These are phyloP conservation scores for Martes martes DNA, from an alignment of 2,113 vertebrate genomes.

Conservation along the genomic window DNA sequence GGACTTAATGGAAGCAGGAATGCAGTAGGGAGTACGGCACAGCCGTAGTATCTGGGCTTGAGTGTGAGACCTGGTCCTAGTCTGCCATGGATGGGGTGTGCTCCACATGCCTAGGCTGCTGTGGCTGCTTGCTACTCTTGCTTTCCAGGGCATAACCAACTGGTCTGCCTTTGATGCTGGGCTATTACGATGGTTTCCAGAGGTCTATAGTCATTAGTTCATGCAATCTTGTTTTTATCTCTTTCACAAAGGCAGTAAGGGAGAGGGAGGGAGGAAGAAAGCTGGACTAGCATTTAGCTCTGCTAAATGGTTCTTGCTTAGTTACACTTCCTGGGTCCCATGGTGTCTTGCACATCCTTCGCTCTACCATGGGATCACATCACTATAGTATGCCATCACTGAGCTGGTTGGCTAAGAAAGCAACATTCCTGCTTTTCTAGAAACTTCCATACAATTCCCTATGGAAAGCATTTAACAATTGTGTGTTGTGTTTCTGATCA, in stretches of 20 bases:
- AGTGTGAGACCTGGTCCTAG: neutral
- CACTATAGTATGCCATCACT: accelerated
- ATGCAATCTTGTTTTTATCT: neutral
- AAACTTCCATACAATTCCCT: neutral
- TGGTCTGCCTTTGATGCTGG: too few species aligned
- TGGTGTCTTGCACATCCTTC: neutral
- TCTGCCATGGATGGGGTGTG: too few species aligned
- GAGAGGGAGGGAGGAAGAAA: neutral
- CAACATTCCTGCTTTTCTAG: neutral
- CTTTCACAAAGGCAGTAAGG: neutral
- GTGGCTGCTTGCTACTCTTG: neutral
- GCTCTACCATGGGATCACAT: neutral
- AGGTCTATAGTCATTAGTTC: neutral
- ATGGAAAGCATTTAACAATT: neutral
- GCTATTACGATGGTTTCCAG: neutral
- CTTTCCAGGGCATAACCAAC: neutral
- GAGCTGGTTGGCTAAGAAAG: neutral
- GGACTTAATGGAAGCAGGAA: neutral
- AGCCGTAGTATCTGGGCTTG: accelerated
- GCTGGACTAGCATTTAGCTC: neutral
- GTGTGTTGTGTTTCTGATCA: neutral
- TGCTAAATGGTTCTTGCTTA: neutral
- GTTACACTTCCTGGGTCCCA: neutral
- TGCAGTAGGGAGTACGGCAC: too few species aligned
- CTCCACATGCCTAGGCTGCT: neutral